Base-by-base conservation (phyloP, 2,888 invertebrate species). In the Alloplasta piceator region DNA sequence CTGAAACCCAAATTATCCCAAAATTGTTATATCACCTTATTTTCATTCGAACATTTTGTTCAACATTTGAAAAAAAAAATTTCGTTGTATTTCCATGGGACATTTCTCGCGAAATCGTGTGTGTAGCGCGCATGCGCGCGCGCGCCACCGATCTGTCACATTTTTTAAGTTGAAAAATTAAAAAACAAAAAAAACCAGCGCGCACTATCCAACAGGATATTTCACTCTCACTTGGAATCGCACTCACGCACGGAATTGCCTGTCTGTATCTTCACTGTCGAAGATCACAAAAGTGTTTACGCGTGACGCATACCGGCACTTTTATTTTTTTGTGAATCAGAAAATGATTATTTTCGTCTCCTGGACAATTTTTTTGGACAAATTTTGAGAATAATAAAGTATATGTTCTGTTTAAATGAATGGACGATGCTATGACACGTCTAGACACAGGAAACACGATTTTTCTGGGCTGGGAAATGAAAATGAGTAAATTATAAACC, bases 91-190 rank as follows among this genome's bases (percentile, higher is more conserved):
- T 70, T 56, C 70, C 71, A 50, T 41, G 56, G 9, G 48, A 58
- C 16, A 36, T 16, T 77, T 61, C 55, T 56, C 63, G 70, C 77
- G 71, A 50, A 77, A 79, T 60, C 67, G 71, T 68, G 72, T 26
- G 26, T 76, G 56, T 39, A 61, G 80, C 74, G 80, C 80, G 80
- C 80, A 66, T 74, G 80, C 73, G 68, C 48, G 67, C 48, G 67
- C 80, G 77, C 73, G 73, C 81, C 60, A 56, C 64, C 74, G 73
- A 81, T 64, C 78, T 74, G 78, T 82, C 83, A 78, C 80, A 78
- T 81, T 73, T 70, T 67, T 38, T 55, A n/a, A n/a, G n/a, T n/a
- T n/a, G n/a, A n/a, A n/a, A n/a, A n/a, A n/a, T n/a, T n/a, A n/a
- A n/a, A n/a, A n/a, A n/a, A n/a, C n/a, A n/a, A n/a, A n/a, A n/a